A percentile compares a stretch with the other conserved stretches of the same genome.
Evolutionary conservation across 2,113 vertebrate species (phyloP).

Genomic region (Nestor notabilis): DNA sequence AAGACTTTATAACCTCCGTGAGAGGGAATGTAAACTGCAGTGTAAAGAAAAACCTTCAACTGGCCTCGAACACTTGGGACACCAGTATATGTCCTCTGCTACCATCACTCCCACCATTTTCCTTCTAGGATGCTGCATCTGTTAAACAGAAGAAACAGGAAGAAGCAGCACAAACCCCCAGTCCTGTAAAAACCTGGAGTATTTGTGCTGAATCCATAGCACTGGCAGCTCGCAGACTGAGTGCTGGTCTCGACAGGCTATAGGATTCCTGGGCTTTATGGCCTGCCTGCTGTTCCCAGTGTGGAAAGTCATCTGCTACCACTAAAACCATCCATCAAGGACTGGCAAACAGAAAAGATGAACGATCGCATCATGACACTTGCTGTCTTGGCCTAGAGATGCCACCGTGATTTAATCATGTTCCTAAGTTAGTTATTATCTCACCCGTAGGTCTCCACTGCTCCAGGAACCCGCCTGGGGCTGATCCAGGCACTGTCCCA

Average conservation of each 20-base stretch:
- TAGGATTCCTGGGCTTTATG: not conserved
- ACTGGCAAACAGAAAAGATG: not conserved
- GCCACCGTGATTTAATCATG: not conserved
- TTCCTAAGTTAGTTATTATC: not conserved
- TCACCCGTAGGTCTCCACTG: not conserved
- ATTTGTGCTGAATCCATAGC: not conserved
- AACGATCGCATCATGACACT: fast-evolving
- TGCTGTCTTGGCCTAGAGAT: not conserved
- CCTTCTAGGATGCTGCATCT: fast-evolving
- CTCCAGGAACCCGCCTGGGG: not conserved
- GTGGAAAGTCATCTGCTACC: not conserved
- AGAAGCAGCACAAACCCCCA: fast-evolving
- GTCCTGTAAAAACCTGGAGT: fast-evolving
- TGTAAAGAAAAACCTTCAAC: not conserved
- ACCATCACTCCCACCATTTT: fast-evolving
- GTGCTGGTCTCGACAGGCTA: fast-evolving
- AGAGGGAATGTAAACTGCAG: not conserved
- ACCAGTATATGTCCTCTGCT: fast-evolving
- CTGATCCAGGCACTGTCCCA: not conserved
- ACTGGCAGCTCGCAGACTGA: not conserved
- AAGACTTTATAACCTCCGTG: not conserved
- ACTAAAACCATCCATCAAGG: not conserved
- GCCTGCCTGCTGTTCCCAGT: not conserved
- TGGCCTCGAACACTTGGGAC: not conserved
- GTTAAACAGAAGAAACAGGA: not conserved